Base-by-base conservation (phyloP, 2,888 invertebrate genomes). In the Sinhomidia bicolor region DNA sequence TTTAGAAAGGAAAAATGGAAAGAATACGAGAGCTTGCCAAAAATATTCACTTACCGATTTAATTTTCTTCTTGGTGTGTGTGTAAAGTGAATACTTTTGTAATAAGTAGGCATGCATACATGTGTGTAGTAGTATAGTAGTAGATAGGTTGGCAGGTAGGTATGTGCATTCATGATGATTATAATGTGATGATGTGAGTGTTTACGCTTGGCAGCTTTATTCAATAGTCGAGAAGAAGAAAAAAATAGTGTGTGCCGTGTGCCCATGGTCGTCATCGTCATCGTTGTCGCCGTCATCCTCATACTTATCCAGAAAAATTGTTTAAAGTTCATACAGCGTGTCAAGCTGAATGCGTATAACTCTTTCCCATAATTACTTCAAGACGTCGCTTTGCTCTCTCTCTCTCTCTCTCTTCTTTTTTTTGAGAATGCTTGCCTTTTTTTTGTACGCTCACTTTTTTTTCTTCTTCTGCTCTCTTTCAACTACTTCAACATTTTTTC, bases 21-120 rank as follows among this genome's bases (percentile, higher is more conserved):
- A 47, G 47, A 14, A 17, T 12, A 44, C 47, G 57, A 41, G 36
- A 7, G 29, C 79, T 88, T 88, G 88, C 88, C 88, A 88, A 88
- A 88, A n/a, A n/a, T 88, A 82, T 83, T 78, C 88, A 82, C 88
- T 88, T 80, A 71, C 62, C 51, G 84, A 84, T 74, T 83, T 84
- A 57, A 84, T 74, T 76, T 60, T 76, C 41, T n/a, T n/a, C n/a
- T n/a, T n/a, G n/a, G 17, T 74, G 20, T 54, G 41, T 60, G 23
- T 23, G 26, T 44, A 26, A 23, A 12, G n/a, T n/a, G n/a, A n/a
- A n/a, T n/a, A n/a, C n/a, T n/a, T n/a, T n/a, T n/a, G n/a, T n/a
- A n/a, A n/a, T n/a, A n/a, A n/a, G n/a, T n/a, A n/a, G n/a, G n/a
- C n/a, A n/a, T n/a, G n/a, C n/a, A n/a, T n/a, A n/a, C n/a, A n/a